Percentiles rank a stretch among this genome's conserved stretches.
phyloP scores from a whole-genome alignment of 2,888 invertebrate species.

The Blera fallax region DNA sequence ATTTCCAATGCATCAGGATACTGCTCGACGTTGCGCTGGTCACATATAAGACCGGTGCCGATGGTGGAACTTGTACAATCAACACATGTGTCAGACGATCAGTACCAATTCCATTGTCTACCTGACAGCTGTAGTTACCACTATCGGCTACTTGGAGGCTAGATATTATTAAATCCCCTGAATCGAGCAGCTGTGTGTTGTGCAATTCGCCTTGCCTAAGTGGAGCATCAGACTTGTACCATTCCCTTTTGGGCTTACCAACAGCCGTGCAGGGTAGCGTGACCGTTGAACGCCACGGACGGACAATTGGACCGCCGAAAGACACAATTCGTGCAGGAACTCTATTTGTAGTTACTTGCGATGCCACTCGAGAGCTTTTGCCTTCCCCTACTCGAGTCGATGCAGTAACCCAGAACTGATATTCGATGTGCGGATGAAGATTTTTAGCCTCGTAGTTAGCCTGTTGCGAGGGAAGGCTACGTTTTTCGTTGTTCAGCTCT shows the following conservation, averaged over 20 bases:
- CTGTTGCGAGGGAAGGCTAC: constrained; percentile 85
- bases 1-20: constrained; percentile 88
- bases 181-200: constrained; percentile 85
- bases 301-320: constrained; percentile 86
- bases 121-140: constrained; percentile 88
- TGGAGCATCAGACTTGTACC: constrained; percentile 85
- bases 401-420: constrained; percentile 91
- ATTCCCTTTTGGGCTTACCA: constrained; percentile 86
- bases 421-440: constrained; percentile 87
- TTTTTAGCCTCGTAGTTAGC: constrained; percentile 87
- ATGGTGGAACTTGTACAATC: constrained; percentile 89
- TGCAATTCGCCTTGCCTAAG: constrained; percentile 84
- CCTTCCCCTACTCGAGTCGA: constrained; percentile 90
- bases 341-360: constrained; percentile 86
- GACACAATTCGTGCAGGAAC: constrained; percentile 88
- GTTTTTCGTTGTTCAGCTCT: constrained; percentile 87
- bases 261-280: constrained; percentile 86
- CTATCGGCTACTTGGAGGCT: constrained; percentile 86
- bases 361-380: constrained; percentile 86
- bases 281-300: constrained; percentile 87
- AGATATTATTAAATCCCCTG: constrained; percentile 86
- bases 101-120: constrained; percentile 86
- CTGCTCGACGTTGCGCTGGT: constrained; percentile 90
- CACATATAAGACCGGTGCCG: constrained; percentile 88
- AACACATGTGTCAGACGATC: constrained; percentile 86